Percentiles rank a stretch among this genome's conserved stretches.
Evolutionary conservation across 2,797 vertebrate species (phyloP).

Genomic region (Anguilla marmorata): DNA sequence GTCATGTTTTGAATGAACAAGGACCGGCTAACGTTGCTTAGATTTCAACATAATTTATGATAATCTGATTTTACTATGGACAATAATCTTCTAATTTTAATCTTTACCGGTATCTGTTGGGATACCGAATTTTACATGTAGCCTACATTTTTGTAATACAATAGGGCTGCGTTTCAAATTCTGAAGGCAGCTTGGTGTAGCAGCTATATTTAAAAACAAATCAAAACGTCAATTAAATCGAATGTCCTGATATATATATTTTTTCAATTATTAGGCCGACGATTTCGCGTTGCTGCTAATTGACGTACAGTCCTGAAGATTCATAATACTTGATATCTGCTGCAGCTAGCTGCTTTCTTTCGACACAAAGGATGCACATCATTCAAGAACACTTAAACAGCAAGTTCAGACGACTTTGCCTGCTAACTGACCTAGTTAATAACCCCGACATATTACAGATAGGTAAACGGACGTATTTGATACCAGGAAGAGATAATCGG

Average conservation of each 20-base stretch:
- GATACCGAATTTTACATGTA: too few species aligned
- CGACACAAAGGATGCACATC: not conserved
- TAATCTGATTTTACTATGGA: too few species aligned
- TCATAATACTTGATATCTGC: not conserved
- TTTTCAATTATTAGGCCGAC: not conserved
- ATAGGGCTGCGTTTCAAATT: not conserved
- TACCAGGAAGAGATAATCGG: not conserved
- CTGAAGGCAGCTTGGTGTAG: not conserved
- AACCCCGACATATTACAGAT: not conserved
- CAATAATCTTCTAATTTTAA: too few species aligned
- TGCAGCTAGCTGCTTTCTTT: not conserved
- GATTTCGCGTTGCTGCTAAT: not conserved
- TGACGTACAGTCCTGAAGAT: not conserved
- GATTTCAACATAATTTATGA: not conserved
- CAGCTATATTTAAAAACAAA: not conserved
- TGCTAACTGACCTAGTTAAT: not conserved
- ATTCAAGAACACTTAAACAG: not conserved
- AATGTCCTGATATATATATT: not conserved
- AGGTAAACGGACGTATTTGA: not conserved
- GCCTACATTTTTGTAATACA: too few species aligned
- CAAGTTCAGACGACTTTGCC: constrained; percentile 18
- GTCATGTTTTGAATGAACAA: not conserved
- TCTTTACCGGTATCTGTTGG: too few species aligned
- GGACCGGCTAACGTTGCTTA: not conserved
- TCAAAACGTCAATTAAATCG: not conserved